phyloP scores from a whole-genome alignment of 2,113 vertebrate species.

The Myxocyprinus asiaticus region DNA sequence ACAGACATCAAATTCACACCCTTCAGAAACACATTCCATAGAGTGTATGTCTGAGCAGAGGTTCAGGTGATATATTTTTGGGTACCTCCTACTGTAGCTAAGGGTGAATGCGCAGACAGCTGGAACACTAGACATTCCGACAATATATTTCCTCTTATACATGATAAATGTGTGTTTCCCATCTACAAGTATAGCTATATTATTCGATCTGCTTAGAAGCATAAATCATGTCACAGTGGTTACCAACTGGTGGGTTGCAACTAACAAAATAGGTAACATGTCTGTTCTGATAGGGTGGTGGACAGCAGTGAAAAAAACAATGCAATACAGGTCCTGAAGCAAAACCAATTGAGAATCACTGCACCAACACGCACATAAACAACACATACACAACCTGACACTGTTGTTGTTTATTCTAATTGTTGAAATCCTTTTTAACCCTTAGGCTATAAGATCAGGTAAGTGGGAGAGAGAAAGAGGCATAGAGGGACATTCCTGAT shows the following conservation, averaged over 20 bases:
- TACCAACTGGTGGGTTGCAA: no score
- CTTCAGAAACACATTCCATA: constrained; percentile 49
- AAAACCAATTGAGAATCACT: no score
- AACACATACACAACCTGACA: constrained; percentile 12
- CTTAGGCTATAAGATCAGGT: constrained; percentile 36
- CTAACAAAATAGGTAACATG: no score
- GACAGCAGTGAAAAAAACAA: no score
- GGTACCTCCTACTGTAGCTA: constrained; percentile 48
- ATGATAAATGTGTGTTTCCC: constrained; percentile 48
- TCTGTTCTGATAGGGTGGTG: no score
- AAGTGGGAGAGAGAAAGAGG: background rate
- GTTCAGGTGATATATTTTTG: constrained; percentile 43
- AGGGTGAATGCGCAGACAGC: constrained; percentile 39
- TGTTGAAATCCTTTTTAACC: constrained; percentile 29
- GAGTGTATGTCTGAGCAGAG: constrained; percentile 28
- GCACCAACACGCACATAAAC: no score
- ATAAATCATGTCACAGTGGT: no score
- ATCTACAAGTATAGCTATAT: constrained; percentile 30
- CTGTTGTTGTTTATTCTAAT: constrained; percentile 34
- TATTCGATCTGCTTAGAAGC: background rate
- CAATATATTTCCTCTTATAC: constrained; percentile 43
- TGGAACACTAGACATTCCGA: constrained; percentile 31
- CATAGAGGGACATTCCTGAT: background rate
- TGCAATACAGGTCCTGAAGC: no score
- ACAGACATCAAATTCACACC: constrained; percentile 46